Base-by-base conservation (phyloP, 2,113 vertebrate genomes). In the Dipodomys spectabilis region DNA sequence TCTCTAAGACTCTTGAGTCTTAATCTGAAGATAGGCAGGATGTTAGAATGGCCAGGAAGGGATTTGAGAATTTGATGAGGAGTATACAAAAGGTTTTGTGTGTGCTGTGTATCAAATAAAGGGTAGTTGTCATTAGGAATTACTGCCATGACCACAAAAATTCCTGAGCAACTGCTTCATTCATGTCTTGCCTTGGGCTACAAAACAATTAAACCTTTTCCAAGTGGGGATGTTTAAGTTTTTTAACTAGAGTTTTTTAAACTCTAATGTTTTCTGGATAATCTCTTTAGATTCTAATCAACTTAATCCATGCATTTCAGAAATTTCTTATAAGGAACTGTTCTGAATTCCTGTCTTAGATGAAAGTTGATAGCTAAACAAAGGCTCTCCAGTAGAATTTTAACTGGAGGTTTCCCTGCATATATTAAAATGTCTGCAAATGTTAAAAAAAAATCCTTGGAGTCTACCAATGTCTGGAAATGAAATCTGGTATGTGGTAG, bases 311-410 rank as follows among this genome's bases (percentile, higher is more conserved):
- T 49, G 30, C 35, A 67, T 25, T 90, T 85, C 67, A 81, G 8
- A 72, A 30, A 49, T 72, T 67, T 88, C 25, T 88, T 64, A 82
- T 62, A 83, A 32, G 6, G 81, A 75, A 77, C 25, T 65, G 2
- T 53, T 88, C 75, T 85, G 79, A 94, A 85, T 67, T 6, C 71
- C 88, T 82, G 5, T 86, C 65, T 86, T 95, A 5, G 64, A 62
- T 74, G 27, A 83, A 90, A 69, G 16, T 80, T 71, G 88, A 44
- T 7, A 90, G 68, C 7, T 57, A 64, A 87, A 84, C 81, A 68
- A 68, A 87, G 74, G 71, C 16, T 39, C 75, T 64, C 45, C 9
- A 77, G 68, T 20, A 11, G 32, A 62, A 93, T 92, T 86, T 73
- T 67, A 64, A 90, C 73, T 22, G 84, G 20, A 35, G 22, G 49